Conservation (phyloP, 1,140 invertebrate genomes). For the Eriocheir sinensis region DNA sequence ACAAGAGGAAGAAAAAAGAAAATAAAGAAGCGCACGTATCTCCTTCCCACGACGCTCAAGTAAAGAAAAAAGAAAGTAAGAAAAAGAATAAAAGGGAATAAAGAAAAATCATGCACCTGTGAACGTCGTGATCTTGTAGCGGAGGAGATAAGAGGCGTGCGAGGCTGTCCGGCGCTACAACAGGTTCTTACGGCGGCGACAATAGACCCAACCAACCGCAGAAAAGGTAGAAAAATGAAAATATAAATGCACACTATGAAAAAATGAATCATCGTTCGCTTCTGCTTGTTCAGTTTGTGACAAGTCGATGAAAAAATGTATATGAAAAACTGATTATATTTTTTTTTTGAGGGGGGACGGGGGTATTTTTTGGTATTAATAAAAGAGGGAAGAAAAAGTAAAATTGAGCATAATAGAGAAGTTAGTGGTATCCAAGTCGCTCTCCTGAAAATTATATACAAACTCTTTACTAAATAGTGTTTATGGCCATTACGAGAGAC, state of each 20-base stretch:
- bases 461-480: too few species aligned
- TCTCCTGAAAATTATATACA: not conserved
- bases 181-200: too few species aligned
- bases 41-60: not conserved
- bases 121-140: constrained; percentile 1
- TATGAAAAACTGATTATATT: too few species aligned
- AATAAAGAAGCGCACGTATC: not conserved
- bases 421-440: too few species aligned
- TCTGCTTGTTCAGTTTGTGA: too few species aligned
- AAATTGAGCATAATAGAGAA: not conserved
- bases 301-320: too few species aligned
- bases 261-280: not conserved
- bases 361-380: too few species aligned
- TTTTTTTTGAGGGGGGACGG: too few species aligned
- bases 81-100: not conserved
- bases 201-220: too few species aligned
- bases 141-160: not conserved
- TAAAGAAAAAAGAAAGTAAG: not conserved
- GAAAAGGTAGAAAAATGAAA: too few species aligned
- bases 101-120: not conserved
- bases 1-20: not conserved
- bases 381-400: not conserved
- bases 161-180: too few species aligned
- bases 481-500: not conserved
- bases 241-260: not conserved